Percentiles rank a stretch among this genome's conserved stretches.
Conservation (phyloP, 2,888 invertebrate genomes). For the Ceratothoa steindachneri region DNA sequence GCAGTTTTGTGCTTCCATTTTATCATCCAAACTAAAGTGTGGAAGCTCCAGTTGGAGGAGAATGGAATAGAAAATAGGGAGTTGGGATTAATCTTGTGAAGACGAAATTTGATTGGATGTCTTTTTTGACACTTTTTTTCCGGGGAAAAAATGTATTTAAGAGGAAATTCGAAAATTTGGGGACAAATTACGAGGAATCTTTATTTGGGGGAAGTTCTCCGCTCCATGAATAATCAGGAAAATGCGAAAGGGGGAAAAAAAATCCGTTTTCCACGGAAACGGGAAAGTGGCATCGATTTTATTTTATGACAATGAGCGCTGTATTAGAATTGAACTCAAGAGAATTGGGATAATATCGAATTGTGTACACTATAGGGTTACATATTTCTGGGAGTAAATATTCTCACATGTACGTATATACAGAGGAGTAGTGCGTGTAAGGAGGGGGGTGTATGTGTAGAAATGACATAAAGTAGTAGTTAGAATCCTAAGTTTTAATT, state of each 20-base stretch:
- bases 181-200: no score
- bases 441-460: not conserved
- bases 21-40: no score
- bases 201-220: not conserved
- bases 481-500: no score
- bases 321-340: slow-evolving; percentile 9
- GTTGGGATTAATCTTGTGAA: no score
- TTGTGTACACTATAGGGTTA: not conserved
- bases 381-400: not conserved
- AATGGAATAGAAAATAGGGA: no score
- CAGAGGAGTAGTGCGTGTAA: not conserved
- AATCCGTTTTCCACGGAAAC: not conserved
- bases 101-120: no score
- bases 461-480: no score
- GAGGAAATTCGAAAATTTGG: no score
- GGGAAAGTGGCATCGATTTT: not conserved
- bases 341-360: slow-evolving; percentile 1
- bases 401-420: not conserved
- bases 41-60: no score
- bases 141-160: no score
- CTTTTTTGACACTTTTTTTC: no score
- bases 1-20: no score
- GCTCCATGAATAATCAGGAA: not conserved
- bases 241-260: not conserved
- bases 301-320: slow-evolving; percentile 7